Evolutionary conservation across 2,113 vertebrate genomes (phyloP).

Genomic region (Burhinus oedicnemus): DNA sequence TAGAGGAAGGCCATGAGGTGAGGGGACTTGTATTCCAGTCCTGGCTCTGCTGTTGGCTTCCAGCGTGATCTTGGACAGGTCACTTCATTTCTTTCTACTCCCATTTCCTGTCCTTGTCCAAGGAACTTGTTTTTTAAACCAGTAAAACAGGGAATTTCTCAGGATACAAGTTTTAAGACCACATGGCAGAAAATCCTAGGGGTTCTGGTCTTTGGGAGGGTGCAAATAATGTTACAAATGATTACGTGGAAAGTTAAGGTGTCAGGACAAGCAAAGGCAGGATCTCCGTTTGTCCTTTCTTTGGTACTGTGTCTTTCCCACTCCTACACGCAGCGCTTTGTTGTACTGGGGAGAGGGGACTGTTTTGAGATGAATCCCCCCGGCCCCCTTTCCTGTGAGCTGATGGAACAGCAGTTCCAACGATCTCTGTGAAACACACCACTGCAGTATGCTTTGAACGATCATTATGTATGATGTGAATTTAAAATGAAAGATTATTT

Average conservation of each 20-base stretch:
- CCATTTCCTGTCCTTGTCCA: background rate
- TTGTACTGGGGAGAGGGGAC: background rate
- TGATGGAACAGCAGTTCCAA: background rate
- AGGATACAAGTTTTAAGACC: background rate
- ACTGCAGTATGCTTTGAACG: background rate
- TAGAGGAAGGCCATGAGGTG: background rate
- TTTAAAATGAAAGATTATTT: background rate
- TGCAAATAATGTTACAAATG: background rate
- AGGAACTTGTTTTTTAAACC: background rate
- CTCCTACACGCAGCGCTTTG: accelerated
- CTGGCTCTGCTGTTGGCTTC: background rate
- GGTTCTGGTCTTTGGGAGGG: background rate
- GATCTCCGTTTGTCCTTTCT: background rate
- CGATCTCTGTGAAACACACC: background rate
- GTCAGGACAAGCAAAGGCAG: background rate
- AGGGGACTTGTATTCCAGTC: background rate
- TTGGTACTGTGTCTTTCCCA: background rate
- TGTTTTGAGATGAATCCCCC: background rate
- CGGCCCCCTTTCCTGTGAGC: background rate
- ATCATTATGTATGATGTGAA: background rate
- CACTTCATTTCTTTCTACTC: background rate
- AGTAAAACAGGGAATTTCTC: background rate
- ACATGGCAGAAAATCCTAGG: background rate
- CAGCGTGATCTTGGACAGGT: background rate
- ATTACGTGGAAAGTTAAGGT: background rate